Conservation (phyloP, 2,797 vertebrate species). For the Triplophysa bombifrons region DNA sequence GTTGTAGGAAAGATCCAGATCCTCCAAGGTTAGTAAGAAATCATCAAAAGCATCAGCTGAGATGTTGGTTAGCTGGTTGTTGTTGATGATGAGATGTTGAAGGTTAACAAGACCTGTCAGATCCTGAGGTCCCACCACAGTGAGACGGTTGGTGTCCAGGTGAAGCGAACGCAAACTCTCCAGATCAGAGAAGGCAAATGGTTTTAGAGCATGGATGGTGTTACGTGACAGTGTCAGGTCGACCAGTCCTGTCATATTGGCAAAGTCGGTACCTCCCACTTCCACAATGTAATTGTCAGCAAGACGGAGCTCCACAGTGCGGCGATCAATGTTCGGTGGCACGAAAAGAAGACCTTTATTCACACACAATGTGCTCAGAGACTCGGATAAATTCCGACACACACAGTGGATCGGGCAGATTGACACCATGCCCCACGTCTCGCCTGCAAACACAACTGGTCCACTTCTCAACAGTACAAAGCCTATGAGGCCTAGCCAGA, state of each 20-base stretch:
- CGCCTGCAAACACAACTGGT: conserved; percentile 74
- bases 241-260: conserved; percentile 91
- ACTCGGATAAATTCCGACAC: conserved; percentile 92
- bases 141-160: conserved; percentile 88
- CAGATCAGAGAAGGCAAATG: conserved; percentile 86
- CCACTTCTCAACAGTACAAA: conserved; percentile 69
- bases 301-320: conserved; percentile 90
- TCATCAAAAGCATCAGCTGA: conserved; percentile 85
- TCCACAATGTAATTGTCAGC: conserved; percentile 92
- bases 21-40: conserved; percentile 86
- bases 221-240: conserved; percentile 91
- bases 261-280: conserved; percentile 84
- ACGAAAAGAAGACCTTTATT: conserved; percentile 92
- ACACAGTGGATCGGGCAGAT: conserved; percentile 90
- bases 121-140: conserved; percentile 79
- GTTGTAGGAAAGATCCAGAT: conserved; percentile 92
- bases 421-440: conserved; percentile 83
- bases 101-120: conserved; percentile 86
- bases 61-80: conserved; percentile 88
- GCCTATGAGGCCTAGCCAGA: conserved; percentile 77
- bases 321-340: conserved; percentile 88
- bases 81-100: conserved; percentile 90
- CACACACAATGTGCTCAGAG: conserved; percentile 91
- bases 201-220: conserved; percentile 84
- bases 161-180: conserved; percentile 90